Percentiles rank a stretch among this genome's conserved stretches.
phyloP scores from a whole-genome alignment of 2,113 vertebrate species.

The Hippocampus guttulatus region DNA sequence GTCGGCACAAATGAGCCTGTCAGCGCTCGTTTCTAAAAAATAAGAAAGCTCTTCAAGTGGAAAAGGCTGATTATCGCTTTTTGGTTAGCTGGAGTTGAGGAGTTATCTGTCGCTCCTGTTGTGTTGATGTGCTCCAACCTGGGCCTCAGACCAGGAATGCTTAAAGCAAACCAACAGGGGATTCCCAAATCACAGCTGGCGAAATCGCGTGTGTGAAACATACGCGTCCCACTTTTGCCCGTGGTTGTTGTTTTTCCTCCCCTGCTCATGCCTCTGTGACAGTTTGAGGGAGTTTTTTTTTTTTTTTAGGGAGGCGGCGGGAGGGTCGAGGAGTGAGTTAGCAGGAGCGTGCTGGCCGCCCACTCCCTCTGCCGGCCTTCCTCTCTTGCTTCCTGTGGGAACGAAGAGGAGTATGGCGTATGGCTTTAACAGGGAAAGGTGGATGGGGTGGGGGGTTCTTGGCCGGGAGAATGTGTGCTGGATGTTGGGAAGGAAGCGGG shows the following conservation, averaged over 20 bases:
- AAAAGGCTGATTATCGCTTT: conserved; percentile 43
- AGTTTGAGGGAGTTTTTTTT: neutral
- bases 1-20: conserved; percentile 47
- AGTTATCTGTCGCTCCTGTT: conserved; percentile 44
- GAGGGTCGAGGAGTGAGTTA: conserved; percentile 38
- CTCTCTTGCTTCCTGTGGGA: conserved; percentile 70
- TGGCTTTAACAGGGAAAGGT: conserved; percentile 61
- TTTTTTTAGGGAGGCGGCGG: neutral
- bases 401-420: conserved; percentile 63
- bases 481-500: conserved; percentile 61
- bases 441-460: conserved; percentile 40
- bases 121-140: conserved; percentile 32
- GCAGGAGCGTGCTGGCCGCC: conserved; percentile 45
- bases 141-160: conserved; percentile 43
- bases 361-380: conserved; percentile 60
- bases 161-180: conserved; percentile 49
- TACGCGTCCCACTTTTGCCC: conserved; percentile 31
- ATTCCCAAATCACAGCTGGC: conserved; percentile 65
- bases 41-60: conserved; percentile 47
- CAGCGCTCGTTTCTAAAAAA: conserved; percentile 58
- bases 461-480: conserved; percentile 52
- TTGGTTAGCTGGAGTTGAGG: conserved; percentile 29
- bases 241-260: conserved; percentile 45
- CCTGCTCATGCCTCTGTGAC: conserved; percentile 31
- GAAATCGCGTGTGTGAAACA: conserved; percentile 70